Base-by-base conservation (phyloP, 2,797 vertebrate species). In the Danio albolineatus region DNA sequence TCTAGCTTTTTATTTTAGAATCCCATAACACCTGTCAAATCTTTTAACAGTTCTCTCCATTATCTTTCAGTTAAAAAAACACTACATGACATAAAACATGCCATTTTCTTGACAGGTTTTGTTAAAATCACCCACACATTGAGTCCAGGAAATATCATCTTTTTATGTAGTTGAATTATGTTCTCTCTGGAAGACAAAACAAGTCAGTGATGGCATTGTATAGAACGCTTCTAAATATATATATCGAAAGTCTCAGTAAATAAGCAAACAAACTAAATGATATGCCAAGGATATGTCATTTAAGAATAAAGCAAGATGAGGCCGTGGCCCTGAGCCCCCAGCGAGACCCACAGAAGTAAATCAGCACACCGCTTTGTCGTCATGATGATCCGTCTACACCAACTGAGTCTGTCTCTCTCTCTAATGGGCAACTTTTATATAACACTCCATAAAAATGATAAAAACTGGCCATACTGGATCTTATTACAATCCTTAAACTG, bases 371-470 rank as follows among this genome's bases (percentile, higher is more conserved):
- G 28, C 44, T 21, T 66, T 69, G 54, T 78, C 13, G 46, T 79
- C 71, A 79, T 56, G 72, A 39, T 61, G 10, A 76, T 81, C 70
- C 4, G 16, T 81, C 60, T 53, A 64, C 61, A 66, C 28, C 48
- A 17, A 69, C 61, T 38, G 36, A 14, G n/a, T 28, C 46, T 46
- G n/a, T 28, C 46, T 46, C 38, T 53, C 38, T 53, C 72, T 41
- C 56, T 84, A 59, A 72, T 71, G 43, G 39, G 57, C n/a, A 54
- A 66, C 17, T 17, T 60, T 72, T 82, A 77, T 16, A 67, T 73
- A 82, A 80, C 48, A 73, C 28, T 49, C 10, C 36, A 54, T 79
- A 67, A 61, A 79, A 79, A 66, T 51, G 43, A 59, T 10, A 62
- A 76, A 73, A 67, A 28, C 28, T 7, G 17, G 28, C 16, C 0